These are phyloP conservation scores for Neosilurus hyrtlii DNA, from an alignment of 2,797 vertebrate species.

Conservation along the genomic window DNA sequence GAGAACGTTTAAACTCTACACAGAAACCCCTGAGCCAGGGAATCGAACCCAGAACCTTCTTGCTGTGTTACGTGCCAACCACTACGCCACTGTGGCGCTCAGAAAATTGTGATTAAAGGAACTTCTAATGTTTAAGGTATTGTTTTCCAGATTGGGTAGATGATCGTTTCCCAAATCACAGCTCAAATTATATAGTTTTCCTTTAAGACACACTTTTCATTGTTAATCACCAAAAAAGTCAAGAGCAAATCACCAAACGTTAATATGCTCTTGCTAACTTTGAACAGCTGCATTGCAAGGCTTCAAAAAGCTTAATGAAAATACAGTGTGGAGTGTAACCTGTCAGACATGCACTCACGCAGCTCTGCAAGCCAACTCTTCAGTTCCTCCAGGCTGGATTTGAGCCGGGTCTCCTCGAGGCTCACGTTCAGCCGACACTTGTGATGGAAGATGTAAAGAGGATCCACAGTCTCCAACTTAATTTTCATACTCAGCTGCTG, in stretches of 20 bases:
- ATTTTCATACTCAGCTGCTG: slow-evolving; percentile 98
- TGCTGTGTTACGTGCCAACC: no score
- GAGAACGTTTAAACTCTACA: no score
- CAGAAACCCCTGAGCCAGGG: no score
- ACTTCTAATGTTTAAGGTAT: no score
- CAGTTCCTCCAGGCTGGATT: slow-evolving; percentile 94
- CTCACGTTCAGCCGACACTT: slow-evolving; percentile 88
- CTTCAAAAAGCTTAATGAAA: neutral
- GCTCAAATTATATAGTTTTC: neutral
- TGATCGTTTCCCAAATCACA: neutral
- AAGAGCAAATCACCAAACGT: neutral
- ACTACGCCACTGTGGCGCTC: no score
- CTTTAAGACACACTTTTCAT: no score
- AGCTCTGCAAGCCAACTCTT: slow-evolving; percentile 85
- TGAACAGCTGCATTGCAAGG: neutral
- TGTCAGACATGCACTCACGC: slow-evolving; percentile 74
- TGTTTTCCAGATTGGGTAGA: neutral
- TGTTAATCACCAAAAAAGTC: neutral
- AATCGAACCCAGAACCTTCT: no score
- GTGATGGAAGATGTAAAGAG: slow-evolving; percentile 94
- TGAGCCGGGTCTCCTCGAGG: slow-evolving; percentile 89
- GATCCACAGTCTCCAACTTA: slow-evolving; percentile 95
- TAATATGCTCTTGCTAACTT: neutral
- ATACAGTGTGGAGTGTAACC: neutral
- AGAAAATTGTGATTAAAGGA: no score